Percentiles rank a stretch among this genome's conserved stretches.
phyloP scores from a whole-genome alignment of 2,113 vertebrate species.

The Silurus meridionalis region DNA sequence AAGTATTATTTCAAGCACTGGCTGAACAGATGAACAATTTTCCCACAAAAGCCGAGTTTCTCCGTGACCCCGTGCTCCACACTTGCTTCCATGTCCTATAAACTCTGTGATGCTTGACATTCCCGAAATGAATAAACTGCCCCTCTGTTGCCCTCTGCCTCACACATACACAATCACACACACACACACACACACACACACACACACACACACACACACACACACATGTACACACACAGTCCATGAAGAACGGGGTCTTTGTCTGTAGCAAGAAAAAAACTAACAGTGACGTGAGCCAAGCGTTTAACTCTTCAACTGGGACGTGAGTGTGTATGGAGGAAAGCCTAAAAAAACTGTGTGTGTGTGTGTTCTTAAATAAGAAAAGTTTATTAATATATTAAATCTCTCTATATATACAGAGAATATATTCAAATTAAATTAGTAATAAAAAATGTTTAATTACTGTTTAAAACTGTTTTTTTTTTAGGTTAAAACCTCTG shows the following conservation, averaged over 20 bases:
- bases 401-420: too few relatives aligned
- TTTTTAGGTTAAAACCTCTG: slow-evolving; percentile 75
- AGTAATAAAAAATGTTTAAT: neutral
- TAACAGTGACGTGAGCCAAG: slow-evolving; percentile 35
- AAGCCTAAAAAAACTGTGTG: slow-evolving; percentile 4
- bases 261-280: slow-evolving; percentile 13
- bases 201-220: slow-evolving; percentile 1
- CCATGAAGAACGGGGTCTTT: slow-evolving; percentile 39
- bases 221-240: slow-evolving; percentile 16
- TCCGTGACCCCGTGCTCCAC: neutral
- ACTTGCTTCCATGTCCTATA: slow-evolving; percentile 23
- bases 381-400: too few relatives aligned
- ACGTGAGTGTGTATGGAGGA: slow-evolving; percentile 35
- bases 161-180: slow-evolving; percentile 18
- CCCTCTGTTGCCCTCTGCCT: slow-evolving; percentile 28
- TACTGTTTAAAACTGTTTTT: neutral
- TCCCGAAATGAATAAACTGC: slow-evolving; percentile 46
- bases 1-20: neutral
- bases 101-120: slow-evolving; percentile 51
- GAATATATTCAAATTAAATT: too few relatives aligned
- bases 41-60: neutral
- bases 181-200: slow-evolving; percentile 17
- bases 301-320: slow-evolving; percentile 29
- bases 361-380: neutral
- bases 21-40: neutral